Base-by-base conservation (phyloP, 2,888 invertebrate species). In the Pantelozetes paolii region DNA sequence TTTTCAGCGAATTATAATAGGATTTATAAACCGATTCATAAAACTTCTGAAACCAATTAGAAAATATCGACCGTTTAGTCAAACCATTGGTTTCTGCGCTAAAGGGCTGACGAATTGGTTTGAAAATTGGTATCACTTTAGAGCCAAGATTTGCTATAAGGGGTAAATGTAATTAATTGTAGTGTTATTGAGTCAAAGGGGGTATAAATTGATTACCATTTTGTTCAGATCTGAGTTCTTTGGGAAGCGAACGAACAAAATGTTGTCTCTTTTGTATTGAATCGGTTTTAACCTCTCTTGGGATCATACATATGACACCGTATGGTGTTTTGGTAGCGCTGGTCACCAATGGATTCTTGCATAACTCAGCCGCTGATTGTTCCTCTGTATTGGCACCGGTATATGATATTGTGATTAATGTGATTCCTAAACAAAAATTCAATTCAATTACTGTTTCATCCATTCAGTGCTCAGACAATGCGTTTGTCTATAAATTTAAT, bases 31-130 rank as follows among this genome's bases (percentile, higher is more conserved):
- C 15, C 8, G 32, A 36, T 32, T 64, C 64, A 30, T 64, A 64
- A 64, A 64, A 32, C 36, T 36, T 64, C 13, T 64, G 64, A 20
- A 64, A 64, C 64, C 64, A 64, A 64, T 64, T 36, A 1, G 64
- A 64, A 64, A 64, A 64, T 64, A 64, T 36, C 18, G 64, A 32
- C 3, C 64, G 26, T 36, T 64, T 64, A 2, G 32, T 18, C 9
- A 64, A 20, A 13, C 8, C 11, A 18, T 64, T 64, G 13, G 64
- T 36, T 64, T 64, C n/a, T 1, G 64, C 2, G 1, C 2, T 20
- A 36, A 64, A 64, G 6, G 13, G 64, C n/a, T 64, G 32, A 1
- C 20, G 32, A 18, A 57, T 26, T 8, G n/a, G 13, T 64, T 64
- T 64, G 36, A 36, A 32, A 5, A 36, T 20, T 32, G 64, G 36